Percentiles rank a stretch among this genome's conserved stretches.
These are phyloP conservation scores for Graphium colonna DNA, from an alignment of 2,888 invertebrate genomes.

Conservation along the genomic window DNA sequence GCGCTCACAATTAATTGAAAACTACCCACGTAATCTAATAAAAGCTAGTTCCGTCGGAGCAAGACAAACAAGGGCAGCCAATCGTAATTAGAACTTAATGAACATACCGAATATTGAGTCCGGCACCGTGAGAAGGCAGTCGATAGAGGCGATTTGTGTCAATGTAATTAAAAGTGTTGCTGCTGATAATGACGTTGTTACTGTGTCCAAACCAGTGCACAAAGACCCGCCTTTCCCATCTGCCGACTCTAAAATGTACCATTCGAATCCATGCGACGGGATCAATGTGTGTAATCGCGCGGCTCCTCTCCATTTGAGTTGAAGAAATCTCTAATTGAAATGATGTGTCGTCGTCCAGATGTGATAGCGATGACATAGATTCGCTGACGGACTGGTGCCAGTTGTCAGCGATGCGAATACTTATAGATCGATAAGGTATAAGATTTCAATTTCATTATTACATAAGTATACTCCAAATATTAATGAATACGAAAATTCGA, in stretches of 20 bases:
- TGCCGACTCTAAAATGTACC: slow-evolving; percentile 30
- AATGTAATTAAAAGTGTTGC: slow-evolving; percentile 78
- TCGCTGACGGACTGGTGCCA: slow-evolving; percentile 44
- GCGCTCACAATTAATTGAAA: slow-evolving; percentile 75
- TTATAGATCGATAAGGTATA: background rate
- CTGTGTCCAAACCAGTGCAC: slow-evolving; percentile 53
- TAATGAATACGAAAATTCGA: too few relatives aligned
- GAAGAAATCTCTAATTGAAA: slow-evolving; percentile 75
- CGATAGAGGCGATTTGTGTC: slow-evolving; percentile 79
- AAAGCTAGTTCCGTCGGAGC: slow-evolving; percentile 76
- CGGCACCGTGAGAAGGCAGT: slow-evolving; percentile 76
- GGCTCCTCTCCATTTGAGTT: slow-evolving; percentile 64
- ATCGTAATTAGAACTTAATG: slow-evolving; percentile 79
- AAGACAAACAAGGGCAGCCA: slow-evolving; percentile 77
- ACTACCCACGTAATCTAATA: slow-evolving; percentile 79
- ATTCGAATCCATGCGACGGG: slow-evolving; percentile 37
- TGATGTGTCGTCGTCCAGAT: slow-evolving; percentile 72
- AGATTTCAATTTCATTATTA: slow-evolving; percentile 5
- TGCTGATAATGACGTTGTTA: slow-evolving; percentile 73
- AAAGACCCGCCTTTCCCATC: slow-evolving; percentile 43
- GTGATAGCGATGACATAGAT: slow-evolving; percentile 60
- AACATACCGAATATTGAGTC: slow-evolving; percentile 74
- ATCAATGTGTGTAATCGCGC: slow-evolving; percentile 52
- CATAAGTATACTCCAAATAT: background rate
- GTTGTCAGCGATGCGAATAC: slow-evolving; percentile 22